Percentiles rank a stretch among this genome's conserved stretches.
These are phyloP conservation scores for Chionodraco myersi DNA, from an alignment of 2,113 vertebrate genomes.

Conservation along the genomic window DNA sequence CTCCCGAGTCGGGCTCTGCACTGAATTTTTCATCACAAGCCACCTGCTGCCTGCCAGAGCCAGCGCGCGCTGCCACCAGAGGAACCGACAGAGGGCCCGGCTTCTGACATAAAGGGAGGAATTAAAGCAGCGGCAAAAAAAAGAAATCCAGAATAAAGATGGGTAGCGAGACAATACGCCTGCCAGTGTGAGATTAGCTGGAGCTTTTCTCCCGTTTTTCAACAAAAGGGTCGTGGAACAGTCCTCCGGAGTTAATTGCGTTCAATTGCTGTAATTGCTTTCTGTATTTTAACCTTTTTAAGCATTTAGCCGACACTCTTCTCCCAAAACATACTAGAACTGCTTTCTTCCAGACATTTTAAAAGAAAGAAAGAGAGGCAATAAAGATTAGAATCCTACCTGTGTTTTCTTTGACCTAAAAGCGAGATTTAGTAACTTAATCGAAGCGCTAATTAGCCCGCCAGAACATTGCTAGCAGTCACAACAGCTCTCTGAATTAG, in stretches of 20 bases:
- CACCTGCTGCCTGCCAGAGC: slow-evolving; percentile 78
- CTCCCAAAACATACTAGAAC: neutral
- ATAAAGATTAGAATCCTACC: too few relatives aligned
- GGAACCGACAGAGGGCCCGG: slow-evolving; percentile 56
- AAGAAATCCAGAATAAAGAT: slow-evolving; percentile 40
- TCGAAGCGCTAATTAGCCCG: neutral
- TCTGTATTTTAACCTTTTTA: slow-evolving; percentile 40
- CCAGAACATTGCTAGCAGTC: neutral
- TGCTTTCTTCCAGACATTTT: neutral
- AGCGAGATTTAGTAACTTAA: neutral
- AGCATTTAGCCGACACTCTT: slow-evolving; percentile 39
- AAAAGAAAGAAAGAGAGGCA: too few relatives aligned
- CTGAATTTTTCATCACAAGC: slow-evolving; percentile 81
- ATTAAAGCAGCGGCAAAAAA: slow-evolving; percentile 28
- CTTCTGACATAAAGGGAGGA: slow-evolving; percentile 56
- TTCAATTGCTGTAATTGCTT: slow-evolving; percentile 60
- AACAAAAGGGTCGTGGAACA: slow-evolving; percentile 54
- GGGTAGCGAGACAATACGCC: slow-evolving; percentile 43
- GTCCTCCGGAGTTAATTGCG: slow-evolving; percentile 62
- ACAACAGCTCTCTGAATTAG: neutral
- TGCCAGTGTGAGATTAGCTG: slow-evolving; percentile 48
- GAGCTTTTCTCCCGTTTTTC: slow-evolving; percentile 43
- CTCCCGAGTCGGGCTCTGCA: slow-evolving; percentile 58
- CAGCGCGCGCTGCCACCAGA: slow-evolving; percentile 64
- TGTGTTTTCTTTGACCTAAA: neutral